Percentiles rank a stretch among this genome's conserved stretches.
Evolutionary conservation across 2,888 invertebrate genomes (phyloP).

Genomic region (Ophioninae sp.): DNA sequence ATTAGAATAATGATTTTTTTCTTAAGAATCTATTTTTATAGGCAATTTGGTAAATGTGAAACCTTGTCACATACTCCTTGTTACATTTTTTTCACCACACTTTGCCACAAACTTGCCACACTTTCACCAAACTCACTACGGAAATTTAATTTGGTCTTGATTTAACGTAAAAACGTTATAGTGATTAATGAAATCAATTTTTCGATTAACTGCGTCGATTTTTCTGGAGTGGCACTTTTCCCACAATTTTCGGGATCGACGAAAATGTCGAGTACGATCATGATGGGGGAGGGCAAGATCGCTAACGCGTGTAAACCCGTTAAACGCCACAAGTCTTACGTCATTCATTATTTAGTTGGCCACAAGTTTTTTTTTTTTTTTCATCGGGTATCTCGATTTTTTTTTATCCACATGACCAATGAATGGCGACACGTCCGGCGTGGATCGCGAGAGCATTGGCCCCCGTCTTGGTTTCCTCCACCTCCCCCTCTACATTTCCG

Average conservation of each 20-base stretch:
- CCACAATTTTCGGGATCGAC: no score
- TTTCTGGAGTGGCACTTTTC: slow-evolving; percentile 64
- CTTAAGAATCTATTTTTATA: no score
- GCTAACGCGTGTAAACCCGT: slow-evolving; percentile 38
- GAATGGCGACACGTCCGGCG: slow-evolving; percentile 44
- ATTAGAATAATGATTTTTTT: no score
- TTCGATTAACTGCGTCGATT: no score
- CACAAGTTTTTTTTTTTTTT: slow-evolving; percentile 3
- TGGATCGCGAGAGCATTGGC: slow-evolving; percentile 22
- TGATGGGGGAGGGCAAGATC: slow-evolving; percentile 14
- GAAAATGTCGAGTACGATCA: background rate
- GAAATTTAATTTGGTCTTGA: no score
- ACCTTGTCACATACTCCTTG: no score
- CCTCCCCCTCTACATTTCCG: slow-evolving; percentile 12
- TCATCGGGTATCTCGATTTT: background rate
- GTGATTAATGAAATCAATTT: no score
- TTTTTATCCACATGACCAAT: slow-evolving; percentile 1
- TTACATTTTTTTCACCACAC: no score
- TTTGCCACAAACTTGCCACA: no score
- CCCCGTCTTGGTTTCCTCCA: slow-evolving; percentile 1
- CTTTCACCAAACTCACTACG: no score
- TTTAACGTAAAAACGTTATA: no score
- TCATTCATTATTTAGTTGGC: slow-evolving; percentile 57
- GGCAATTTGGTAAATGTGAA: no score
- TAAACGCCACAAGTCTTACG: slow-evolving; percentile 52